Evolutionary conservation across 2,797 vertebrate genomes (phyloP).

Genomic region (Hirundo rustica): DNA sequence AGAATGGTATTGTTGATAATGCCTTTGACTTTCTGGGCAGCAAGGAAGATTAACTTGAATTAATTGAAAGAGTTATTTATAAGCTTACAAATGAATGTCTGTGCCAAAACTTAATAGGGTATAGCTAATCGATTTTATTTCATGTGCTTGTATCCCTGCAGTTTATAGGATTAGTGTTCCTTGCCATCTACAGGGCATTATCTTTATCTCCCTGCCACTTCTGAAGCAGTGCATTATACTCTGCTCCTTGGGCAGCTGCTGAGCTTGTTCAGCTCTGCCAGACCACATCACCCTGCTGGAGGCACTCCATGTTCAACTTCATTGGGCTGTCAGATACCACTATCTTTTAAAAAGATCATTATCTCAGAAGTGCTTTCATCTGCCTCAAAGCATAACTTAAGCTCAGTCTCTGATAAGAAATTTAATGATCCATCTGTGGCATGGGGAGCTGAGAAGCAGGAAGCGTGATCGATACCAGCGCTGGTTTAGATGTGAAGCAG

Average conservation of each 20-base stretch:
- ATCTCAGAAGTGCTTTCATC: not conserved
- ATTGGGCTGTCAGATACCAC: not conserved
- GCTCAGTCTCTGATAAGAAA: not conserved
- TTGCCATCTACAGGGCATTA: not conserved
- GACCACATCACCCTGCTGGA: not conserved
- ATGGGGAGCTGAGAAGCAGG: not conserved
- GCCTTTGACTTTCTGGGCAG: not conserved
- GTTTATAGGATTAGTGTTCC: not conserved
- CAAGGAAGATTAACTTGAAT: not conserved
- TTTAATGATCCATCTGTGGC: not conserved
- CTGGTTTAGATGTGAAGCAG: not conserved
- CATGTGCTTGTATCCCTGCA: not conserved
- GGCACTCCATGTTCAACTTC: not conserved
- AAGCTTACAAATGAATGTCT: not conserved
- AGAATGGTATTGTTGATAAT: not conserved
- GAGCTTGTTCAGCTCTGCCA: not conserved
- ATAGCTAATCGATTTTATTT: not conserved
- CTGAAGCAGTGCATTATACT: not conserved
- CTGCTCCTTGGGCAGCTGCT: not conserved
- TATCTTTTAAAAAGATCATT: not conserved
- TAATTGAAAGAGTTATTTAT: constrained; percentile 4
- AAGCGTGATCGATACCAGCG: rapidly evolving
- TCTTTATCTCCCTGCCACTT: not conserved
- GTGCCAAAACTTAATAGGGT: not conserved
- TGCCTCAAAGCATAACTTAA: not conserved